A percentile compares a stretch with the other conserved stretches of the same genome.
phyloP scores from a whole-genome alignment of 2,113 vertebrate genomes.

The Eolophus roseicapilla region DNA sequence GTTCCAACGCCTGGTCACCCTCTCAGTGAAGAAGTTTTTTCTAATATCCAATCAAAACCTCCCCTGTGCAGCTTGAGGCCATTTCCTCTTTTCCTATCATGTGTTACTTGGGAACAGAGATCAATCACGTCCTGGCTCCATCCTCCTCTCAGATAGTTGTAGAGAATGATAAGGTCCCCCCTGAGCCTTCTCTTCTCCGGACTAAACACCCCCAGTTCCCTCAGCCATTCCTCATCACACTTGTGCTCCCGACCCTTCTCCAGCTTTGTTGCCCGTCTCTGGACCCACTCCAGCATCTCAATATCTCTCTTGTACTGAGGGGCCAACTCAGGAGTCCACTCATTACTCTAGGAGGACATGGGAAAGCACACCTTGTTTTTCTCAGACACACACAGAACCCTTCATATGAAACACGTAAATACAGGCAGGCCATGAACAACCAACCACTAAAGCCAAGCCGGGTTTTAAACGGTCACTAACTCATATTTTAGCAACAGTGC shows the following conservation, averaged over 20 bases:
- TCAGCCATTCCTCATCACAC: not conserved
- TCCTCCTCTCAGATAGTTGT: not conserved
- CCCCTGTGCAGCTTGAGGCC: not conserved
- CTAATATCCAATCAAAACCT: not conserved
- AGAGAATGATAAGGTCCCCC: not conserved
- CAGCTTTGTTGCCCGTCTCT: not conserved
- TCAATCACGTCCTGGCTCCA: not conserved
- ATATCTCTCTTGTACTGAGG: not conserved
- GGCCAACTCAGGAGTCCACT: not conserved
- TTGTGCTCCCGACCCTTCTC: not conserved
- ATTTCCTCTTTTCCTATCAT: not conserved
- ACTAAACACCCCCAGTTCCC: not conserved
- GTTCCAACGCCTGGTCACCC: not conserved
- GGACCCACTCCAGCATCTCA: not conserved
- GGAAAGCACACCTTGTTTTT: not conserved
- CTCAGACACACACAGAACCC: not conserved
- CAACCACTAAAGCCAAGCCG: not conserved
- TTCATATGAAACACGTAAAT: rapidly evolving
- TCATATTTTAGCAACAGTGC: rapidly evolving
- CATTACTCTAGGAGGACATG: not conserved
- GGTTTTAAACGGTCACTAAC: not conserved
- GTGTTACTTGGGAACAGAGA: not conserved
- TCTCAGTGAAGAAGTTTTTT: not conserved
- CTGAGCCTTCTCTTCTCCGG: not conserved
- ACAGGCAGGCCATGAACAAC: rapidly evolving